Percentiles rank a stretch among this genome's conserved stretches.
These are phyloP conservation scores for Lithophane socia DNA, from an alignment of 2,888 invertebrate genomes.

Conservation along the genomic window DNA sequence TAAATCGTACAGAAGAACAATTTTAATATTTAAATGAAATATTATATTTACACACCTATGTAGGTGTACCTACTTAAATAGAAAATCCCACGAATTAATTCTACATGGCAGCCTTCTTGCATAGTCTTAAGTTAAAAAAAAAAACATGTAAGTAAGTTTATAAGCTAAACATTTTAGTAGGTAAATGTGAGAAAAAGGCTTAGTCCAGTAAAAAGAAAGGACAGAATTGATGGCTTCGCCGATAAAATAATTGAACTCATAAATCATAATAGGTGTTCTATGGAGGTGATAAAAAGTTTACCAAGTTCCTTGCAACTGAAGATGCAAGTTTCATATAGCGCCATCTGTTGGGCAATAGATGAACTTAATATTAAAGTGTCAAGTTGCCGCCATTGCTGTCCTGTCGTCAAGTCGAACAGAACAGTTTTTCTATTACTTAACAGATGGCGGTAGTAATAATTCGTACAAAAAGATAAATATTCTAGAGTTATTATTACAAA, in stretches of 20 bases:
- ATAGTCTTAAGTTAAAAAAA: too few relatives aligned
- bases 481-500: neutral
- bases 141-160: too few relatives aligned
- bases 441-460: constrained; percentile 38
- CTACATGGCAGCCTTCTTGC: too few relatives aligned
- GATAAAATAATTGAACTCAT: neutral
- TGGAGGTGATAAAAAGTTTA: neutral
- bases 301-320: neutral
- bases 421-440: neutral
- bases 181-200: neutral
- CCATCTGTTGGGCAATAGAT: constrained; percentile 25
- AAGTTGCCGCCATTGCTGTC: neutral
- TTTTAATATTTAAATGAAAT: constrained; percentile 4
- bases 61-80: too few relatives aligned
- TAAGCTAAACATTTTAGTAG: too few relatives aligned
- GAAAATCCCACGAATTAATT: too few relatives aligned
- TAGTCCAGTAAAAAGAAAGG: neutral
- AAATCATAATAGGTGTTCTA: neutral
- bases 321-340: constrained; percentile 3
- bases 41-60: too few relatives aligned
- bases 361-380: constrained; percentile 3
- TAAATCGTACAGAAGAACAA: constrained; percentile 21
- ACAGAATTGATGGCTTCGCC: neutral
- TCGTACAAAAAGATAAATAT: neutral
- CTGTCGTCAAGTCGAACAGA: neutral